phyloP scores from a whole-genome alignment of 1,140 invertebrate genomes.

The Orchestia grillus region DNA sequence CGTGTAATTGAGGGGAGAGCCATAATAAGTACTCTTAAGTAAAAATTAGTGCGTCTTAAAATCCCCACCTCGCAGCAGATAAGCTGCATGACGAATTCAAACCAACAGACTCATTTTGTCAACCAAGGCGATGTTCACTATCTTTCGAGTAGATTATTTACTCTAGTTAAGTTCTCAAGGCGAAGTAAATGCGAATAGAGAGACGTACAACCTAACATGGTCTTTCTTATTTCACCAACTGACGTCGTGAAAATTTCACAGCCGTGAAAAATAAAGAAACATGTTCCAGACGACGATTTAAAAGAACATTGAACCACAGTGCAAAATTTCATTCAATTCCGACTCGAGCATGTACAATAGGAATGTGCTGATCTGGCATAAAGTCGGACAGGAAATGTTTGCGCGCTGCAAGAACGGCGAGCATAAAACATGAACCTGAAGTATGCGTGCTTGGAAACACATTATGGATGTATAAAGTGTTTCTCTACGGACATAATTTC shows the following conservation, averaged over 20 bases:
- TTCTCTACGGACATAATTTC: background rate
- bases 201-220: background rate
- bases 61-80: background rate
- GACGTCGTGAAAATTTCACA: background rate
- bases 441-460: background rate
- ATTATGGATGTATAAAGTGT: background rate
- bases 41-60: background rate
- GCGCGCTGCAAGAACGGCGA: background rate
- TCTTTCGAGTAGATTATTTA: background rate
- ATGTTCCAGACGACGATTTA: background rate
- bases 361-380: background rate
- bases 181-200: background rate
- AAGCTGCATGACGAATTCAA: background rate
- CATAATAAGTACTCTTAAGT: background rate
- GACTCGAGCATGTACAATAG: background rate
- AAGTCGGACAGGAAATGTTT: background rate
- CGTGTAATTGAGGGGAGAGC: background rate
- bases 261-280: background rate
- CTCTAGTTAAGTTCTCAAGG: background rate
- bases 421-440: background rate
- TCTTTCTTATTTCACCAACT: background rate
- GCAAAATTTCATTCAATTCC: background rate
- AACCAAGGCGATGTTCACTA: background rate
- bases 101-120: background rate
- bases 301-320: background rate